A percentile compares a stretch with the other conserved stretches of the same genome.
Conservation (phyloP, 2,888 invertebrate genomes). For the Sceliomorpha sp. region DNA sequence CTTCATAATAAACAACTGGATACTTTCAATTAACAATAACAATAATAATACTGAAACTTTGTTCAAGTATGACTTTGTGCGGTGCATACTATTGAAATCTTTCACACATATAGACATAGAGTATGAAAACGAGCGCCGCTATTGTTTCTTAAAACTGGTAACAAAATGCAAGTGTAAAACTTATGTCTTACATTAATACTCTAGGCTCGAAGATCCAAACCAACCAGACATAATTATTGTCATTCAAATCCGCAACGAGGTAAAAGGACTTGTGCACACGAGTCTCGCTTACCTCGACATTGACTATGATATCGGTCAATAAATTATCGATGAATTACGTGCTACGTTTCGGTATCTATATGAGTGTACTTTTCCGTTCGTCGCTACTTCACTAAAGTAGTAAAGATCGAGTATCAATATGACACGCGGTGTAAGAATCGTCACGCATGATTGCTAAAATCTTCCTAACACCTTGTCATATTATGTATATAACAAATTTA, state of each 20-base stretch:
- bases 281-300: constrained; percentile 37
- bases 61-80: constrained; percentile 58
- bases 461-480: not conserved
- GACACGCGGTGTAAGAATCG: constrained; percentile 21
- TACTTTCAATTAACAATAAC: too few species aligned
- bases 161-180: constrained; percentile 52
- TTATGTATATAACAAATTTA: constrained; percentile 37
- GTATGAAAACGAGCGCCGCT: constrained; percentile 5
- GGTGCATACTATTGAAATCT: constrained; percentile 53
- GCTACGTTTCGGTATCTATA: constrained; percentile 53
- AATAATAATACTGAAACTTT: constrained; percentile 57
- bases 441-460: not conserved
- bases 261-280: constrained; percentile 16
- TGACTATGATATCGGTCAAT: constrained; percentile 41
- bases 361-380: constrained; percentile 22
- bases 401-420: constrained; percentile 5
- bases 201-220: constrained; percentile 51
- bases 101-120: constrained; percentile 15
- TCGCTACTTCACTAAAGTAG: constrained; percentile 2
- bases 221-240: constrained; percentile 63
- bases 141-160: constrained; percentile 15
- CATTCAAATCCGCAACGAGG: constrained; percentile 59
- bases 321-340: constrained; percentile 40
- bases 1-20: too few species aligned
- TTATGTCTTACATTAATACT: constrained; percentile 48